These are phyloP conservation scores for Phymatocera aterrima DNA, from an alignment of 2,888 invertebrate genomes.

Conservation along the genomic window DNA sequence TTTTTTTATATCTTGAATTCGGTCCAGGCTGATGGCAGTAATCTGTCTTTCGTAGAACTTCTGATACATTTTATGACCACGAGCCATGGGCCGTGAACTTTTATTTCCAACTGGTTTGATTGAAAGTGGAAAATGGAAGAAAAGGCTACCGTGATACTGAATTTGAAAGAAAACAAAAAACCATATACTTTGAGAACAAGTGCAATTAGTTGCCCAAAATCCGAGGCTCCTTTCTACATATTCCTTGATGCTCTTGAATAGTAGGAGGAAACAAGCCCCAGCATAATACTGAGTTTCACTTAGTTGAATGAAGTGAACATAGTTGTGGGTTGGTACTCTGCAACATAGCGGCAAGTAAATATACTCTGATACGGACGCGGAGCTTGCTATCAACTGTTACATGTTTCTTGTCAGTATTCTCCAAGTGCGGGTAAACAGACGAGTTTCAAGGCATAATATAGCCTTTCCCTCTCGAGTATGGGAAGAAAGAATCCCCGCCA, in stretches of 20 bases:
- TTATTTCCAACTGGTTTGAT: background rate
- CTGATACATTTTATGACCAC: constrained; percentile 15
- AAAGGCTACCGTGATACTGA: background rate
- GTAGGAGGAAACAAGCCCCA: background rate
- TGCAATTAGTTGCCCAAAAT: constrained; percentile 13
- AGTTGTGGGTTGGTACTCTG: constrained; percentile 23
- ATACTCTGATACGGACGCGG: constrained; percentile 10
- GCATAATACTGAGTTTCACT: constrained; percentile 4
- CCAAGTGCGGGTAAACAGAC: constrained; percentile 5
- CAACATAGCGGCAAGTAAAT: constrained; percentile 27
- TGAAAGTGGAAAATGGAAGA: background rate
- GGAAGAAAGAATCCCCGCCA: background rate
- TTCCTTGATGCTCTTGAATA: constrained; percentile 17
- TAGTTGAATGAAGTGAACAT: constrained; percentile 39
- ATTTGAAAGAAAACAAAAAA: background rate
- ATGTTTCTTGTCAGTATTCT: constrained; percentile 31
- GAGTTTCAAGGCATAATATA: background rate
- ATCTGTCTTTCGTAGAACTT: background rate
- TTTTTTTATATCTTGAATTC: constrained; percentile 37
- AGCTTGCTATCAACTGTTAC: constrained; percentile 25
- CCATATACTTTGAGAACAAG: background rate
- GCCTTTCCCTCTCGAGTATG: background rate
- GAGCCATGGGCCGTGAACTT: background rate
- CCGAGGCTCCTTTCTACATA: background rate
- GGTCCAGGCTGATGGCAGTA: constrained; percentile 11